Evolutionary conservation across 2,113 vertebrate species (phyloP).

Genomic region (Gavia stellata): DNA sequence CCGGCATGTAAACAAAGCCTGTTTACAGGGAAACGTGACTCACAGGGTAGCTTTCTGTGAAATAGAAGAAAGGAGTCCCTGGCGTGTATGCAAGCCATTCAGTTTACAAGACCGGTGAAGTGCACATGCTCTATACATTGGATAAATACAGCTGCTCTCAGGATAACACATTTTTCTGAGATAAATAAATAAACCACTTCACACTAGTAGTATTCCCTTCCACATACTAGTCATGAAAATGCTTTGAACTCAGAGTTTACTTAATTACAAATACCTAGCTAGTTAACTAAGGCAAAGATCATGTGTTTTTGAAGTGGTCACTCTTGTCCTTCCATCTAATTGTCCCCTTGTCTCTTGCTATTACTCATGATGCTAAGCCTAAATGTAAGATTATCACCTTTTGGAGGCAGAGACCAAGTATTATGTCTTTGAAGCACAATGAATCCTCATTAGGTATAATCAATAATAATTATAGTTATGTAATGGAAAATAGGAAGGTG

Average conservation of each 20-base stretch:
- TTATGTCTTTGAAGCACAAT: slow-evolving; percentile 40
- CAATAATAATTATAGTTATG: slow-evolving; percentile 46
- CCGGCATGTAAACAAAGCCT: not conserved
- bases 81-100: not conserved
- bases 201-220: not conserved
- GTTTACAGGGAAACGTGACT: not conserved
- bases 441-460: slow-evolving; percentile 34
- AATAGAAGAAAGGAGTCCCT: not conserved
- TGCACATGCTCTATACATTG: rapidly evolving
- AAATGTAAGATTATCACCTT: not conserved
- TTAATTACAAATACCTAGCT: not conserved
- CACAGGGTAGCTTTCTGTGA: not conserved
- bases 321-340: not conserved
- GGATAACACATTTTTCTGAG: not conserved
- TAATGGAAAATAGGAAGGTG: slow-evolving; percentile 45
- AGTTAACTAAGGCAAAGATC: not conserved
- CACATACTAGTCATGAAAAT: not conserved
- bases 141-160: not conserved
- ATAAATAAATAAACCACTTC: not conserved
- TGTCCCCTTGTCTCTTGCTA: not conserved
- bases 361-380: not conserved
- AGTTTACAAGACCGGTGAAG: not conserved
- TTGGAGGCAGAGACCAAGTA: not conserved
- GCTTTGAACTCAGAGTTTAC: not conserved
- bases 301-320: not conserved